Evolutionary conservation across 2,113 vertebrate genomes (phyloP).

Genomic region (Paedocypris sp.): DNA sequence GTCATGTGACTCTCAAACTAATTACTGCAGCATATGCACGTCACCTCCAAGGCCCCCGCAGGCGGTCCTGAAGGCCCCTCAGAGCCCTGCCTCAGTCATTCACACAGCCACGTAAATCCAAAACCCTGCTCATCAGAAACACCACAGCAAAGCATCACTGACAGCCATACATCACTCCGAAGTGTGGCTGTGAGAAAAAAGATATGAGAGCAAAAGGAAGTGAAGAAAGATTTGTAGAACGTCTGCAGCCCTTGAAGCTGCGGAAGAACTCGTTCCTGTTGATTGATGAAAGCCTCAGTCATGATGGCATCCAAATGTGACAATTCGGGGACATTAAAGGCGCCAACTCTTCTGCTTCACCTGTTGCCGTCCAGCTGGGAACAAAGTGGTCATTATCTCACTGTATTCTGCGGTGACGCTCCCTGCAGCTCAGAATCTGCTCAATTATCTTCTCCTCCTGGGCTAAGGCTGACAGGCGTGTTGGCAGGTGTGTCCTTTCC

Average conservation of each 20-base stretch:
- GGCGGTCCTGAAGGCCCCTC: slow-evolving; percentile 27
- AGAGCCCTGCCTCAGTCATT: slow-evolving; percentile 15
- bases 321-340: slow-evolving; percentile 47
- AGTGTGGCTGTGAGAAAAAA: not conserved
- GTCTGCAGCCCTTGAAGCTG: slow-evolving; percentile 4
- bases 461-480: slow-evolving; percentile 50
- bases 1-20: slow-evolving; percentile 42
- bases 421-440: slow-evolving; percentile 37
- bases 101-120: not conserved
- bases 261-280: slow-evolving; percentile 30
- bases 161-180: slow-evolving; percentile 7
- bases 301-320: slow-evolving; percentile 46
- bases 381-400: slow-evolving; percentile 55
- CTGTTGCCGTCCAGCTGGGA: slow-evolving; percentile 45
- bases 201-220: not conserved
- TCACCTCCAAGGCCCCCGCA: slow-evolving; percentile 36
- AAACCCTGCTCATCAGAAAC: slow-evolving; percentile 21
- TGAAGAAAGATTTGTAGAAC: not conserved
- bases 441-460: slow-evolving; percentile 57
- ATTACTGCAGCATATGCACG: slow-evolving; percentile 54
- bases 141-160: not conserved
- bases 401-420: slow-evolving; percentile 39
- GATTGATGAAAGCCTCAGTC: slow-evolving; percentile 41
- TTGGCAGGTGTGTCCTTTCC: slow-evolving; percentile 62
- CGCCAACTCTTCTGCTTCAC: slow-evolving; percentile 42